Conservation (phyloP, 2,888 invertebrate genomes). For the Esperia sulphurella region DNA sequence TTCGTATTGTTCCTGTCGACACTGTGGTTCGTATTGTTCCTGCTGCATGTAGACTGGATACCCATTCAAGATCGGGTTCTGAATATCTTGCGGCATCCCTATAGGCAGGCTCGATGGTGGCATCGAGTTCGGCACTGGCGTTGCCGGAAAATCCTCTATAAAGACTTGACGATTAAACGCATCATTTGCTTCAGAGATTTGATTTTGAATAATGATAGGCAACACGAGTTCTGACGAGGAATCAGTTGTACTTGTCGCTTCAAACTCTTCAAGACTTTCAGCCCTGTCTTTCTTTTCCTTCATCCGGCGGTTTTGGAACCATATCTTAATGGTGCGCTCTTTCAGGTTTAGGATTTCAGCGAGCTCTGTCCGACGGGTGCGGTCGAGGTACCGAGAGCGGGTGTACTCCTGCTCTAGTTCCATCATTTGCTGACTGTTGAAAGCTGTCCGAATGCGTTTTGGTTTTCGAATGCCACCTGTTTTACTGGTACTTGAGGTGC, state of each 20-base stretch:
- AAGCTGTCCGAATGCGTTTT: slow-evolving; percentile 88
- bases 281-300: slow-evolving; percentile 82
- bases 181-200: background rate
- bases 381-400: slow-evolving; percentile 83
- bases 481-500: slow-evolving; percentile 24
- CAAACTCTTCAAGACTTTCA: slow-evolving; percentile 41
- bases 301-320: slow-evolving; percentile 92
- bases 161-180: slow-evolving; percentile 27
- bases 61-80: background rate
- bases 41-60: slow-evolving; percentile 21
- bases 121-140: slow-evolving; percentile 17
- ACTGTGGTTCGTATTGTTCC: slow-evolving; percentile 24
- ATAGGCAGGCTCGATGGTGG: slow-evolving; percentile 14
- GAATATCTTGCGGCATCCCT: slow-evolving; percentile 15
- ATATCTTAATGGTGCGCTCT: slow-evolving; percentile 83
- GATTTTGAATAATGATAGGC: slow-evolving; percentile 15
- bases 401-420: slow-evolving; percentile 87
- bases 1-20: slow-evolving; percentile 26
- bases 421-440: slow-evolving; percentile 86
- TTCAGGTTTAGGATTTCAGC: slow-evolving; percentile 33
- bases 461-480: slow-evolving; percentile 39
- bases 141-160: slow-evolving; percentile 32
- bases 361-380: slow-evolving; percentile 85
- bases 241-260: slow-evolving; percentile 42
- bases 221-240: slow-evolving; percentile 31